Percentiles rank a stretch among this genome's conserved stretches.
phyloP scores from a whole-genome alignment of 2,888 invertebrate genomes.

The Anodontia alba region DNA sequence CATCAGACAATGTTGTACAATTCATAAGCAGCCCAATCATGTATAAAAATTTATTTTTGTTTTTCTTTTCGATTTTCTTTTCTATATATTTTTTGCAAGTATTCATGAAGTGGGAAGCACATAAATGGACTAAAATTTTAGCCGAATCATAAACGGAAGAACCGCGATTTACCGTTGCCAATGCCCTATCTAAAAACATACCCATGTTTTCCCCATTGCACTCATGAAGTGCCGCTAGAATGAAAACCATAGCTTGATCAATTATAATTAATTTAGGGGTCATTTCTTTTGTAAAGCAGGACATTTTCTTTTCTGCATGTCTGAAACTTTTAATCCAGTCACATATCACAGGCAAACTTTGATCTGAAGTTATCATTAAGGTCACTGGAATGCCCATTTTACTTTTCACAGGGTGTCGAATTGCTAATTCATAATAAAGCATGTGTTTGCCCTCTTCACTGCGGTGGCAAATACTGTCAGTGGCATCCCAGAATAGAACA shows the following conservation, averaged over 20 bases:
- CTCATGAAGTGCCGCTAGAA: slow-evolving; percentile 16
- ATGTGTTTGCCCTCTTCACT: not conserved
- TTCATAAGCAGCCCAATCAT: slow-evolving; percentile 18
- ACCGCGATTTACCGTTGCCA: not conserved
- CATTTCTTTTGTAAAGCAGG: not conserved
- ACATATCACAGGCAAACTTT: slow-evolving; percentile 2
- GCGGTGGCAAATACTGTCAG: slow-evolving; percentile 17
- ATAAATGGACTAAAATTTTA: slow-evolving; percentile 15
- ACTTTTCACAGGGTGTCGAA: slow-evolving; percentile 20
- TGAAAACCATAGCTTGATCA: slow-evolving; percentile 10
- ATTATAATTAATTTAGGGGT: not conserved
- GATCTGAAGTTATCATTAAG: slow-evolving; percentile 13
- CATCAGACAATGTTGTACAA: slow-evolving; percentile 8
- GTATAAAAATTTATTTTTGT: not conserved
- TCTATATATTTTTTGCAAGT: not conserved
- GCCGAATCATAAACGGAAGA: not conserved
- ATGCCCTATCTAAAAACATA: not conserved
- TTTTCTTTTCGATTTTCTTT: slow-evolving; percentile 1
- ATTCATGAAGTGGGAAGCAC: slow-evolving; percentile 24
- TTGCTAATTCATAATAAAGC: slow-evolving; percentile 27
- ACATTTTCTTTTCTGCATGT: slow-evolving; percentile 3
- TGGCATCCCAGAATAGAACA: slow-evolving; percentile 31
- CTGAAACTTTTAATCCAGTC: not conserved
- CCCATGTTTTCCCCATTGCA: slow-evolving; percentile 7
- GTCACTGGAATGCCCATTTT: slow-evolving; percentile 32